phyloP scores from a whole-genome alignment of 2,888 invertebrate genomes.

The Caenorhabditis angaria region DNA sequence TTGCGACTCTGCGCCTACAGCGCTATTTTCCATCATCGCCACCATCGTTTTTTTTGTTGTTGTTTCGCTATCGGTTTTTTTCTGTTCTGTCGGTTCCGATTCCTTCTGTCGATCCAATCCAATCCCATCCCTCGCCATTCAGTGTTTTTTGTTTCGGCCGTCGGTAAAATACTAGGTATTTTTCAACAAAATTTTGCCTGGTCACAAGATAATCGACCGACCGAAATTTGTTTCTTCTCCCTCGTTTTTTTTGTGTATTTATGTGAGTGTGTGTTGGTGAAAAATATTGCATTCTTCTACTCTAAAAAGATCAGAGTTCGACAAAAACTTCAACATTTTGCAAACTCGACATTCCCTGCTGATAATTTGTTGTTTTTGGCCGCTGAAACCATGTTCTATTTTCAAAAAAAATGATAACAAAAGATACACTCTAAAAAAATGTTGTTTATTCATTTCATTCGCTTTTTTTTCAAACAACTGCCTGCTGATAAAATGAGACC shows the following conservation, averaged over 20 bases:
- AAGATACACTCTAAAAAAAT: neutral
- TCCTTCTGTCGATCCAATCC: slow-evolving; percentile 5
- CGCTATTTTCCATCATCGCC: neutral
- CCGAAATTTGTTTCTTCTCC: slow-evolving; percentile 2
- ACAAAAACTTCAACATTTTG: too few relatives aligned
- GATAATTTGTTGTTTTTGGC: too few relatives aligned
- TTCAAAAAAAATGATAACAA: neutral
- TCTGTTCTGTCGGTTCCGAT: neutral
- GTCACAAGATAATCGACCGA: slow-evolving; percentile 2
- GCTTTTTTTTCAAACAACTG: neutral
- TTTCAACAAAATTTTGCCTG: slow-evolving; percentile 11
- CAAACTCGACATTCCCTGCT: too few relatives aligned
- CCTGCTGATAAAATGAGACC: neutral
- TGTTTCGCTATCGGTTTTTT: slow-evolving; percentile 2
- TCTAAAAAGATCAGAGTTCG: neutral
- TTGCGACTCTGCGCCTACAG: neutral
- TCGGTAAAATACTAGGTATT: slow-evolving; percentile 8
- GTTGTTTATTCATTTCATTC: neutral
- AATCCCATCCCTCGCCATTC: slow-evolving; percentile 11
- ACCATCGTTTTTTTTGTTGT: slow-evolving; percentile 1
- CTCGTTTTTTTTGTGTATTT: neutral
- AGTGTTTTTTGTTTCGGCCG: too few relatives aligned
- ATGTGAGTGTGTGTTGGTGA: neutral
- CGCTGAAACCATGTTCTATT: too few relatives aligned
- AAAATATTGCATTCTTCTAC: neutral